Evolutionary conservation across 2,797 vertebrate species (phyloP), one percentile per base, ranked within the genome.

Genomic region (Enteromius paludinosus): DNA sequence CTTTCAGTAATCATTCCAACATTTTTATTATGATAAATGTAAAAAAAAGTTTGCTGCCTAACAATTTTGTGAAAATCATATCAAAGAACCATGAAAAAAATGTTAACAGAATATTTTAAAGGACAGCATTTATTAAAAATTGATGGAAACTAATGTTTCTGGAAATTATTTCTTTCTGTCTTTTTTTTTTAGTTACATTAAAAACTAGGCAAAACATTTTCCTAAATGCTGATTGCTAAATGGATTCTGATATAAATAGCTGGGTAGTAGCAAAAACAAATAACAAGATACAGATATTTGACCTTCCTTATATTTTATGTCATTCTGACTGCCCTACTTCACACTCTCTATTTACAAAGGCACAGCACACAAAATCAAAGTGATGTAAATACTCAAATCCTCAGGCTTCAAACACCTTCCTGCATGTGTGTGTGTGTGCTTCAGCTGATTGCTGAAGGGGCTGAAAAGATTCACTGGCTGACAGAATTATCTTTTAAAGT

Each of bases 351-450:
- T 72, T 73, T 54, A 78, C 33, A 12, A 47, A 72, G 28, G 79
- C 64, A 45, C 83, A 87, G 77, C 81, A 71, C 68, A 56, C 11
- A 23, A 85, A 92, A 92, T 92, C 90, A 92, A 93, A 93, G 92
- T 83, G 10, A 8, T 84, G 87, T 91, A 80, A 88, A 79, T 74
- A 65, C 41, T 68, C n/a, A 84, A 82, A 82, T 64, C 64, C 18
- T 72, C 77, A 83, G 86, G 84, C 90, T 93, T 94, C 93, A 94
- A 93, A 94, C 91, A 89, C 89, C 86, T 90, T 89, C 83, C 87
- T 88, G 82, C 81, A 14, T 68, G 64, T 56, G 69, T 68, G 64
- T 56, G 69, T 35, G 76, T 43, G 69, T 52, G 25, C 35, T 52
- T 49, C 18, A 35, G 18, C 70, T 73, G 93, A 93, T 92, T 90